Evolutionary conservation across 2,113 vertebrate species (phyloP), one percentile per base, ranked within the genome.

Genomic region (Ptychochromis oligacanthus): DNA sequence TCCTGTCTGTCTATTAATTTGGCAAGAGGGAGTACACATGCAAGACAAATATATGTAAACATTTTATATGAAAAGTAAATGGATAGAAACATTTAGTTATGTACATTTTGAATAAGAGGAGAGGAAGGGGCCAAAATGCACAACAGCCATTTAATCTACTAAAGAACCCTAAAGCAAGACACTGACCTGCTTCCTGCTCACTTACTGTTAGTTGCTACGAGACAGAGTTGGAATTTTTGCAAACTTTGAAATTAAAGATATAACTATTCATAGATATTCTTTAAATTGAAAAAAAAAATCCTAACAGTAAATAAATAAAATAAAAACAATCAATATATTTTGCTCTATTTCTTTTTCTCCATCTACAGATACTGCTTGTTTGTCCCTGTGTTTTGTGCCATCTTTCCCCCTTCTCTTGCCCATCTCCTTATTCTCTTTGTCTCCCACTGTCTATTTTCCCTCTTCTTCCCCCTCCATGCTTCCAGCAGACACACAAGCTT

Each of bases 341-440:
- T 57, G 64, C 57, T 67, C 40, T 10, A 7, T 60, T 76, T 70
- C 15, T 54, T 85, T 40, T 43, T 8, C 38, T 52, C 56, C 54
- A 26, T 77, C 24, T 55, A 5, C 38, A 58, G 75, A 64, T 38
- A 15, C 75, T 52, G 18, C 34, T 43, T 81, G 62, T 49, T 81
- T 75, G 31, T 79, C 40, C 43, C 77, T 24, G 31, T 62, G 74
- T 74, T n/a, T n/a, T 34, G 40, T 77, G 72, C 67, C 65, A 46
- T 74, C 15, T n/a, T 14, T 70, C 55, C 40, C 20, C 43, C 65
- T 20, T 15, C 17, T 17, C 49, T 85, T 55, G 58, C 58, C 57
- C 77, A 77, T 89, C 31, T 65, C 77, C 84, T 80, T 75, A 55
- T 84, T 88, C 85, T 86, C 77, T 90, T 92, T 93, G 88, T 92